These are phyloP conservation scores for Saturnia pavonia DNA, from an alignment of 2,888 invertebrate species.

Conservation along the genomic window DNA sequence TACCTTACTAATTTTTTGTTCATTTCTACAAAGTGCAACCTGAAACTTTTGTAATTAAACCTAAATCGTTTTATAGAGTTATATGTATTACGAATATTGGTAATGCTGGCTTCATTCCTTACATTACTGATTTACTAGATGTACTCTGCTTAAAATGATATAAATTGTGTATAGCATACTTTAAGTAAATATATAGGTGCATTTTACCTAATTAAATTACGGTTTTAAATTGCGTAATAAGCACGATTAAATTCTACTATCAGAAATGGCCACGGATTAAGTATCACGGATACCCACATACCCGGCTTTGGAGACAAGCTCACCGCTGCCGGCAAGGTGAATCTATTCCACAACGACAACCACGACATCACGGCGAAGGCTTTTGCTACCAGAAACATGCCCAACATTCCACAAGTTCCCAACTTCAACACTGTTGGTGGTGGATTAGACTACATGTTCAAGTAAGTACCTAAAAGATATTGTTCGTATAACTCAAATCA, in stretches of 20 bases:
- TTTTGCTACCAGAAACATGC: constrained; percentile 43
- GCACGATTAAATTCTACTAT: background rate
- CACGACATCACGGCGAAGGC: constrained; percentile 43
- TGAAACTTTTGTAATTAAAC: background rate
- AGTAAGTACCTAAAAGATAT: constrained; percentile 28
- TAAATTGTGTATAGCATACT: background rate
- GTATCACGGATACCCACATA: constrained; percentile 38
- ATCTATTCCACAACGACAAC: constrained; percentile 38
- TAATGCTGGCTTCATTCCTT: background rate
- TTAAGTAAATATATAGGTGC: background rate
- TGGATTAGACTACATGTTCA: constrained; percentile 35
- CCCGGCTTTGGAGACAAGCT: constrained; percentile 40
- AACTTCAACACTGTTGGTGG: constrained; percentile 39
- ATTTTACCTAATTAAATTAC: background rate
- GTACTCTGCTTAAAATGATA: background rate
- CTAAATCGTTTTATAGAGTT: background rate
- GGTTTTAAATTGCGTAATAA: background rate
- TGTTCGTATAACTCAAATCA: background rate
- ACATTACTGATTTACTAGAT: no score
- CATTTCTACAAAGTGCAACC: no score
- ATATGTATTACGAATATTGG: background rate
- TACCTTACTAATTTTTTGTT: background rate
- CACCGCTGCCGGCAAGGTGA: constrained; percentile 39
- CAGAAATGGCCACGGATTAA: constrained; percentile 41
- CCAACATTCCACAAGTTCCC: constrained; percentile 31